Evolutionary conservation across 92 coral and sea anemone species (phyloP).

Genomic region (Zoanthus gigantus): DNA sequence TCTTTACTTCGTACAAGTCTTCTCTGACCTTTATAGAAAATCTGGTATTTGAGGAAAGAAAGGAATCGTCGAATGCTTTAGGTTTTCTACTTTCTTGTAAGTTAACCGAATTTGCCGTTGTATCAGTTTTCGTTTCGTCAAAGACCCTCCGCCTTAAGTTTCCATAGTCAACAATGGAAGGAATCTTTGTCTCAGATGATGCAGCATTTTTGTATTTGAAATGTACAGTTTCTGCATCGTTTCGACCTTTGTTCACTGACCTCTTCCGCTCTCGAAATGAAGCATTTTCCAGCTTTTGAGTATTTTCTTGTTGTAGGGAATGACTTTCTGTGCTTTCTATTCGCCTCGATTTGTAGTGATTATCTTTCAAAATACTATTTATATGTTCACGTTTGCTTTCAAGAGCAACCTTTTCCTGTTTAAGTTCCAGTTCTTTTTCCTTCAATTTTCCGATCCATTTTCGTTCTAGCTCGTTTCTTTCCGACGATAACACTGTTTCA

Average conservation of each 20-base stretch:
- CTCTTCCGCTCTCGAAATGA: conserved; percentile 6
- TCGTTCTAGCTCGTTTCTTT: conserved; percentile 81
- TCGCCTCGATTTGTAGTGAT: background rate
- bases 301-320: background rate
- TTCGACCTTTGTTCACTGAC: background rate
- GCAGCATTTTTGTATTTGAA: conserved; percentile 4
- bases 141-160: conserved; percentile 23
- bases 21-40: conserved; percentile 13
- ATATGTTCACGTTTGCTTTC: conserved; percentile 65
- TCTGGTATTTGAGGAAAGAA: background rate
- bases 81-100: background rate
- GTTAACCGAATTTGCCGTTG: background rate
- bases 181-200: background rate
- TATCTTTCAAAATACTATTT: conserved; percentile 34
- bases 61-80: background rate
- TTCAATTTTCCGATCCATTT: conserved; percentile 78
- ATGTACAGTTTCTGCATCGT: background rate
- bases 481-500: conserved; percentile 74
- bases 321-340: background rate
- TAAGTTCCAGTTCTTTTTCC: conserved; percentile 73
- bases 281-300: background rate
- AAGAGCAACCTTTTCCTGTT: conserved; percentile 61
- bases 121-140: background rate
- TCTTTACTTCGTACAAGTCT: conserved; percentile 19
- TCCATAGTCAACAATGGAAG: conserved; percentile 38